Percentiles rank a stretch among this genome's conserved stretches.
phyloP scores from a whole-genome alignment of 1,140 invertebrate species.

The Pogonognathellus flavescens region DNA sequence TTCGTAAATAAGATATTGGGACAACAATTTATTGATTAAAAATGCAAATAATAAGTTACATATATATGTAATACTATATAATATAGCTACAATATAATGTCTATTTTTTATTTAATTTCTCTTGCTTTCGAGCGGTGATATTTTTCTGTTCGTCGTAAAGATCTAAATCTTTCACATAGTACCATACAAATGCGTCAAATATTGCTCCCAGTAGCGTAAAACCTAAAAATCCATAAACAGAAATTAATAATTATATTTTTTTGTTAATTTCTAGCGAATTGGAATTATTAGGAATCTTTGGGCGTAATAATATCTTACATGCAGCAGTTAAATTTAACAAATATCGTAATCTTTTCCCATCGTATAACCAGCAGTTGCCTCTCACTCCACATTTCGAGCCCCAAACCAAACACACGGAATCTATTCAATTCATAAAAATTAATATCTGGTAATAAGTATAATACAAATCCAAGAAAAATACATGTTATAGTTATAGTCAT shows the following conservation, averaged over 20 bases:
- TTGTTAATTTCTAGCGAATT: too few relatives aligned
- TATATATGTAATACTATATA: too few relatives aligned
- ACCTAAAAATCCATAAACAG: constrained; percentile 48
- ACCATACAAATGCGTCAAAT: constrained; percentile 64
- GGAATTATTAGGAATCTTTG: too few relatives aligned
- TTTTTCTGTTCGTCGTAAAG: constrained; percentile 67
- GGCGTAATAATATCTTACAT: constrained; percentile 71
- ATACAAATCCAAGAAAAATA: too few relatives aligned
- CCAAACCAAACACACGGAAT: constrained; percentile 80
- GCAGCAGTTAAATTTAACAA: constrained; percentile 78
- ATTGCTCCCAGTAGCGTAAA: constrained; percentile 64
- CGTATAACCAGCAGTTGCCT: constrained; percentile 82
- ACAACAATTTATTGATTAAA: too few relatives aligned
- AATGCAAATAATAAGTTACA: too few relatives aligned
- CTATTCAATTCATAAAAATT: too few relatives aligned
- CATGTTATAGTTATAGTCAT: too few relatives aligned
- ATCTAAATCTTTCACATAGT: constrained; percentile 65
- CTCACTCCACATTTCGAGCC: constrained; percentile 80
- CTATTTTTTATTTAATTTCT: constrained; percentile 3
- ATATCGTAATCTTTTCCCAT: constrained; percentile 77
- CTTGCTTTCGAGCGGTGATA: constrained; percentile 12
- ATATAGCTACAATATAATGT: too few relatives aligned
- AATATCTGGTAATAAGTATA: too few relatives aligned
- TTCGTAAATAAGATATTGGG: too few relatives aligned
- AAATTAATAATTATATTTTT: too few relatives aligned